Conservation (phyloP, 2,113 vertebrate genomes). For the Dipodomys spectabilis region DNA sequence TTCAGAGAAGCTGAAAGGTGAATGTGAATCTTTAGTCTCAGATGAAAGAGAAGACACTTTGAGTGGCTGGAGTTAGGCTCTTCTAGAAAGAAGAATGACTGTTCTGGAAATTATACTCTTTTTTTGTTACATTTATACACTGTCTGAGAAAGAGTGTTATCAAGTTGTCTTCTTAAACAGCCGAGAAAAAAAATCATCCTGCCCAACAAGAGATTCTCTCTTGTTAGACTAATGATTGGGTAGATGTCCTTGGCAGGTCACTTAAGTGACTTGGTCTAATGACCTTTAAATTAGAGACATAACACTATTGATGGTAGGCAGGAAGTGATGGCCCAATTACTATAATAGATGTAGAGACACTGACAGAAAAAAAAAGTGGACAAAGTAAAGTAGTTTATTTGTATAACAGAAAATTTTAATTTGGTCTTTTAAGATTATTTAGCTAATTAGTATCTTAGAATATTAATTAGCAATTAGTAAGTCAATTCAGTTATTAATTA, state of each 20-base stretch:
- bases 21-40: not conserved
- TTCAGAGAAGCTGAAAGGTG: not conserved
- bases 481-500: too few species aligned
- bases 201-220: constrained; percentile 59
- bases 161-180: constrained; percentile 78
- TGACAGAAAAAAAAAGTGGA: not conserved
- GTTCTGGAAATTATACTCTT: constrained; percentile 81
- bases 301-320: constrained; percentile 34
- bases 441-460: not conserved
- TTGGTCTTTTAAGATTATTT: not conserved
- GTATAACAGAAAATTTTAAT: not conserved
- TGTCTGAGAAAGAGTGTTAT: constrained; percentile 77
- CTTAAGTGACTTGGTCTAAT: constrained; percentile 62
- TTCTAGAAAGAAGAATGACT: constrained; percentile 65
- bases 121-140: constrained; percentile 60
- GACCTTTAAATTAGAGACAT: constrained; percentile 74
- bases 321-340: constrained; percentile 9
- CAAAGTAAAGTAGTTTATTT: not conserved
- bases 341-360: not conserved
- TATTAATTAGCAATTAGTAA: not conserved
- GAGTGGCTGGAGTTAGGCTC: constrained; percentile 18
- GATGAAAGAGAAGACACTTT: constrained; percentile 36
- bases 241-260: constrained; percentile 72
- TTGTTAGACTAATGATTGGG: constrained; percentile 75
- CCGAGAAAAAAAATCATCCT: constrained; percentile 70